phyloP scores from a whole-genome alignment of 2,888 invertebrate species.

The Acanthoscelides obtectus region DNA sequence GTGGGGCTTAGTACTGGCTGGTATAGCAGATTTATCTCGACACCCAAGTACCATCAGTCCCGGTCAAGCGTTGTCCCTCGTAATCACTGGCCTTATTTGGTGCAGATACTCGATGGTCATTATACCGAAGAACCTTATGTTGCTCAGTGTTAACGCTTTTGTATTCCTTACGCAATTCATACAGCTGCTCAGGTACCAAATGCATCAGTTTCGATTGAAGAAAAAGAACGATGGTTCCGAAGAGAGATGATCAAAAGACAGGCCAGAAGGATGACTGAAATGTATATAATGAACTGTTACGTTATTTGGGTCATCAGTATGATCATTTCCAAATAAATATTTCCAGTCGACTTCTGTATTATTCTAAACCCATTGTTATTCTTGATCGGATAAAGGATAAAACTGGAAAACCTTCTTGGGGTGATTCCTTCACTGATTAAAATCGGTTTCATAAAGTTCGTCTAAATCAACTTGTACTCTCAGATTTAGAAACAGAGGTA shows the following conservation, averaged over 20 bases:
- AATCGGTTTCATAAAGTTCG: too few relatives aligned
- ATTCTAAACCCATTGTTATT: too few relatives aligned
- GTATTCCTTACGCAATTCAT: slow-evolving; percentile 62
- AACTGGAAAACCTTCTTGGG: too few relatives aligned
- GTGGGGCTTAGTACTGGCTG: slow-evolving; percentile 69
- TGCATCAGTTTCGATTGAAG: neutral
- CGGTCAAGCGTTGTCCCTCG: slow-evolving; percentile 73
- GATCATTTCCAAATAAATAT: neutral
- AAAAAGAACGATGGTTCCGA: neutral
- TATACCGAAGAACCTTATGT: slow-evolving; percentile 86
- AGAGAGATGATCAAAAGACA: neutral
- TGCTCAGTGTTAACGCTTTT: slow-evolving; percentile 91
- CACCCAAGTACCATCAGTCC: slow-evolving; percentile 82
- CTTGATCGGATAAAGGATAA: too few relatives aligned
- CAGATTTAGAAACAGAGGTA: too few relatives aligned
- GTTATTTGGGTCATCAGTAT: neutral
- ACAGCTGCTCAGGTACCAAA: slow-evolving; percentile 7
- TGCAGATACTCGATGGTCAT: slow-evolving; percentile 89
- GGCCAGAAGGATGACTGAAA: neutral
- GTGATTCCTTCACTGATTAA: too few relatives aligned
- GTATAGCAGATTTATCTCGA: slow-evolving; percentile 63
- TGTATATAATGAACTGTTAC: neutral
- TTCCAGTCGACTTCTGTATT: too few relatives aligned
- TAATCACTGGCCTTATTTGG: slow-evolving; percentile 86
- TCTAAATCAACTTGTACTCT: too few relatives aligned